Conservation (phyloP, 1,140 invertebrate species). For the Drosophila nasuta region DNA sequence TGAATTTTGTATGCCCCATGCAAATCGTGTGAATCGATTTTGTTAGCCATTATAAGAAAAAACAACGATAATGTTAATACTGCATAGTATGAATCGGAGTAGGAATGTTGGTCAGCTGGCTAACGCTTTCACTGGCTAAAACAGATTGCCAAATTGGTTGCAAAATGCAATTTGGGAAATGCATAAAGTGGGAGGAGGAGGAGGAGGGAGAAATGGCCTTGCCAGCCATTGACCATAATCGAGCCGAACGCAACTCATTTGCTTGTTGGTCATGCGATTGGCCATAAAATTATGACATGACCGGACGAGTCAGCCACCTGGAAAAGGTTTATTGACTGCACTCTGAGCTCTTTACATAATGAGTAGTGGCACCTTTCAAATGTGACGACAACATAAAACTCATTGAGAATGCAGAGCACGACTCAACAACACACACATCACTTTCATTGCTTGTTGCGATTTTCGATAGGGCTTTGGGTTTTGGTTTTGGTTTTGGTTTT, state of each 20-base stretch:
- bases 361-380: conserved; percentile 53
- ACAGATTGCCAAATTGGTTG: conserved; percentile 52
- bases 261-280: conserved; percentile 41
- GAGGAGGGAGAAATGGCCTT: conserved; percentile 20
- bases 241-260: conserved; percentile 34
- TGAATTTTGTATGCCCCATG: conserved; percentile 49
- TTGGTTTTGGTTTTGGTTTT: neutral
- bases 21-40: conserved; percentile 56
- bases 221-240: conserved; percentile 31
- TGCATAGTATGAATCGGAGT: neutral
- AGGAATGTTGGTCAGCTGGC: conserved; percentile 35
- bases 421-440: conserved; percentile 41
- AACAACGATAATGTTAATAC: conserved; percentile 14
- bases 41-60: conserved; percentile 40
- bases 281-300: conserved; percentile 77
- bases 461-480: conserved; percentile 38
- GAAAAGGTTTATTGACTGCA: conserved; percentile 70
- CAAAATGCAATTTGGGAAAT: conserved; percentile 31
- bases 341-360: conserved; percentile 65
- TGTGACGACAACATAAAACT: conserved; percentile 38
- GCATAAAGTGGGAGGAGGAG: neutral
- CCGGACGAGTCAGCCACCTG: conserved; percentile 43
- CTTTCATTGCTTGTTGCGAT: conserved; percentile 65
- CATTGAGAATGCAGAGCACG: conserved; percentile 55
- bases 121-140: conserved; percentile 50